These are phyloP conservation scores for Arctia plantaginis DNA, from an alignment of 2,888 invertebrate genomes.

Conservation along the genomic window DNA sequence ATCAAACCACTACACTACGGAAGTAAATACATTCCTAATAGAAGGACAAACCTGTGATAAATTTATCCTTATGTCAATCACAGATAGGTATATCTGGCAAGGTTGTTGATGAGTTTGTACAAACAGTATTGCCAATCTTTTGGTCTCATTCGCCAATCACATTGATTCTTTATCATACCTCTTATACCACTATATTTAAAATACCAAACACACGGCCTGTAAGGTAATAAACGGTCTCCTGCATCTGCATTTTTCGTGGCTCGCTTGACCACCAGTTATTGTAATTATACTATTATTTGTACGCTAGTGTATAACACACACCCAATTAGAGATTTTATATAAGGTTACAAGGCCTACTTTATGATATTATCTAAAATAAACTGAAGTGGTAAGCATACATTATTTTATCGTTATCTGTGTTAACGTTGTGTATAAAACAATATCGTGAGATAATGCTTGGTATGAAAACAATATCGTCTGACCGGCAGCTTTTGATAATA, in stretches of 20 bases:
- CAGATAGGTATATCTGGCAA: neutral
- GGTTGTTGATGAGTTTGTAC: neutral
- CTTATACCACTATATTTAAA: neutral
- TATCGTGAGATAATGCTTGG: conserved; percentile 15
- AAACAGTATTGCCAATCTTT: neutral
- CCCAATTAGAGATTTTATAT: neutral
- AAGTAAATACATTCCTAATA: neutral
- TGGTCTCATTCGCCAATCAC: neutral
- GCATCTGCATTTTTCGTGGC: too few relatives aligned
- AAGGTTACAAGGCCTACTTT: neutral
- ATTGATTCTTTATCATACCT: neutral
- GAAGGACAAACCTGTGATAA: neutral
- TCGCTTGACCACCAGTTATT: too few relatives aligned
- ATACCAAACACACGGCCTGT: too few relatives aligned
- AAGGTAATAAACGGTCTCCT: neutral
- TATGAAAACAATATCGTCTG: conserved; percentile 14
- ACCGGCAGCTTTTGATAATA: conserved; percentile 12
- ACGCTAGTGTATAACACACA: neutral
- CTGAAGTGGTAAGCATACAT: conserved; percentile 12
- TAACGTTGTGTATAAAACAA: conserved; percentile 21
- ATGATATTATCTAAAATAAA: conserved; percentile 4
- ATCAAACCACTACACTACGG: neutral
- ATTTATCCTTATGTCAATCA: neutral
- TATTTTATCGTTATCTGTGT: conserved; percentile 24
- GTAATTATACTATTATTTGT: neutral